Evolutionary conservation across 2,888 invertebrate species (phyloP).

Genomic region (Pemphredon lugubris): DNA sequence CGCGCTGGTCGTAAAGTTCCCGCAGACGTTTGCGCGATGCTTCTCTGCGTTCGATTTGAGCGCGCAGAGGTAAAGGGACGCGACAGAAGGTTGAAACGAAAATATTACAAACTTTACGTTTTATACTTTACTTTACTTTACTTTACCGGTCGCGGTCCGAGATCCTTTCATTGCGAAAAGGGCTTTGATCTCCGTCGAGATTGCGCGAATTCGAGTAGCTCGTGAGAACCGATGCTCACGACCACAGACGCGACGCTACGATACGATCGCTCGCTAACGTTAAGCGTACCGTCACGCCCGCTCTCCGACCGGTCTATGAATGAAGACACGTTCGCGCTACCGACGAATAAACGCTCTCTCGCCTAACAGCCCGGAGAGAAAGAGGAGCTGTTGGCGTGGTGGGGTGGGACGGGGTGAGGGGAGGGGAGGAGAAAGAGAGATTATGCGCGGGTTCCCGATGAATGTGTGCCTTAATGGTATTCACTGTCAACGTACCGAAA

Average conservation of each 20-base stretch:
- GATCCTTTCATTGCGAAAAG: no score
- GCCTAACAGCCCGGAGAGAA: neutral
- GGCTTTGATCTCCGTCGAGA: no score
- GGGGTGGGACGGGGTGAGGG: neutral
- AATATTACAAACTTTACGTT: no score
- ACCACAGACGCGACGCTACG: no score
- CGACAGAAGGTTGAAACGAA: no score
- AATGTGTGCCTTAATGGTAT: conserved; percentile 45
- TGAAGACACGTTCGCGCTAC: conserved; percentile 41
- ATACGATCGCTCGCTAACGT: conserved; percentile 25
- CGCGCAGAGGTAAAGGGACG: no score
- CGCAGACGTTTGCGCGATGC: conserved; percentile 43
- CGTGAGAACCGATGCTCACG: no score
- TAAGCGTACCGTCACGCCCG: no score
- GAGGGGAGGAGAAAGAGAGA: neutral
- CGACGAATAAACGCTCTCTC: neutral
- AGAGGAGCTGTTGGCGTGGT: neutral
- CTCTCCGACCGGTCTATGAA: conserved; percentile 46
- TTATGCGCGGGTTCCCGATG: conserved; percentile 11
- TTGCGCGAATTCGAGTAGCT: no score
- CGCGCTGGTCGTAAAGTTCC: conserved; percentile 17
- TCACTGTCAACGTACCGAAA: conserved; percentile 44
- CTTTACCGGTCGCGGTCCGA: no score
- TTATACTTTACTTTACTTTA: no score
- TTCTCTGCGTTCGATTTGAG: no score